Conservation (phyloP, 2,888 invertebrate genomes). For the Sabellastarte sp. region DNA sequence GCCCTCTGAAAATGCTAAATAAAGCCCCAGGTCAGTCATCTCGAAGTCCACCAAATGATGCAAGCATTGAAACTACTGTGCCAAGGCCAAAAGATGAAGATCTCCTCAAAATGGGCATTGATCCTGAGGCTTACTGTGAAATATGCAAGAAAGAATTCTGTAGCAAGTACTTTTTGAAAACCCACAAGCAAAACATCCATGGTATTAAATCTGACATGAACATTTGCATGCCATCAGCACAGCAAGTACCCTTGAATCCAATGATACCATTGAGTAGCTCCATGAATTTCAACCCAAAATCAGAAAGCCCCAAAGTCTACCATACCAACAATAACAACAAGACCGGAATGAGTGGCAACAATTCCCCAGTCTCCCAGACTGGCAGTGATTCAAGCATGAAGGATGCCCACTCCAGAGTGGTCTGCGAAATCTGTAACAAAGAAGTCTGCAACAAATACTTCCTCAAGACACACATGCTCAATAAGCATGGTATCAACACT, state of each 20-base stretch:
- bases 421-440: conserved; percentile 58
- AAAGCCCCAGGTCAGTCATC: conserved; percentile 1
- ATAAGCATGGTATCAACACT: conserved; percentile 55
- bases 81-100: conserved; percentile 36
- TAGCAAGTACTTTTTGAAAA: conserved; percentile 94
- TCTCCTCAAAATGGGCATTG: conserved; percentile 56
- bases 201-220: conserved; percentile 67
- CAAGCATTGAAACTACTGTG: neutral
- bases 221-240: neutral
- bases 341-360: neutral
- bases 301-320: no score
- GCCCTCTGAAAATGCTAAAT: neutral
- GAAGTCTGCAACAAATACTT: conserved; percentile 60
- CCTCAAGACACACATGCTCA: conserved; percentile 57
- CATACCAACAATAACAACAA: neutral
- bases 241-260: neutral
- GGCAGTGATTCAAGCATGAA: conserved; percentile 29
- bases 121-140: conserved; percentile 59
- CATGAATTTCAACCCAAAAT: neutral
- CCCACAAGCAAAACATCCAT: conserved; percentile 97
- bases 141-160: conserved; percentile 96
- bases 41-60: conserved; percentile 7
- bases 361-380: neutral
- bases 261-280: neutral
- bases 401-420: conserved; percentile 47